phyloP scores from a whole-genome alignment of 2,888 invertebrate genomes.

The Andrena flavipes region DNA sequence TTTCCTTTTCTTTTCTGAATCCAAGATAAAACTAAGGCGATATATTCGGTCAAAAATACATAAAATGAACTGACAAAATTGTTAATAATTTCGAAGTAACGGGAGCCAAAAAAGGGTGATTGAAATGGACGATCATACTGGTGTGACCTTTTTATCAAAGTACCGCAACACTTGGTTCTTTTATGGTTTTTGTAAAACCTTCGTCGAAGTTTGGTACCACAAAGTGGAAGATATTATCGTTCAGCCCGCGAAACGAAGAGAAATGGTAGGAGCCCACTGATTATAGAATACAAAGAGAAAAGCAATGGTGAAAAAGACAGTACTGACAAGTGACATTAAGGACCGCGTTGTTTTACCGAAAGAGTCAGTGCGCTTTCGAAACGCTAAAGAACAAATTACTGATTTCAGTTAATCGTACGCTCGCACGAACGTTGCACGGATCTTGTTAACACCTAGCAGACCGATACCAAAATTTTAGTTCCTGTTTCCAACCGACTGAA shows the following conservation, averaged over 20 bases:
- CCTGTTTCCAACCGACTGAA: slow-evolving; percentile 7
- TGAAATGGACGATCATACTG: slow-evolving; percentile 3
- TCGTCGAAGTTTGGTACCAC: neutral
- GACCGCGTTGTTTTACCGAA: slow-evolving; percentile 17
- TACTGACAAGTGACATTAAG: neutral
- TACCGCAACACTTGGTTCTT: neutral
- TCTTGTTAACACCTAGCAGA: neutral
- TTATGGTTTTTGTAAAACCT: slow-evolving; percentile 3
- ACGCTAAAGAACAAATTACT: slow-evolving; percentile 2
- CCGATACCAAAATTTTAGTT: neutral
- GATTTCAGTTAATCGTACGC: neutral
- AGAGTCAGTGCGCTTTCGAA: slow-evolving; percentile 10
- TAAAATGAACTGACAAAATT: neutral
- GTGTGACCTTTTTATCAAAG: slow-evolving; percentile 12
- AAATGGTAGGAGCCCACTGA: slow-evolving; percentile 11
- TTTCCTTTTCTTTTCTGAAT: no score
- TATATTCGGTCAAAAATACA: no score
- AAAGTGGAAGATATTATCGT: neutral
- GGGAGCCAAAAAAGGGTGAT: no score
- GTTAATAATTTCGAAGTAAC: no score
- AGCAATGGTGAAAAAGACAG: neutral
- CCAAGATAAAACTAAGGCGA: no score
- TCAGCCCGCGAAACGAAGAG: neutral
- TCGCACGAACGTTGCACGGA: neutral
- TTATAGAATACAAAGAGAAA: neutral